Evolutionary conservation across 2,888 invertebrate genomes (phyloP).

Genomic region (Ellobium chinense): DNA sequence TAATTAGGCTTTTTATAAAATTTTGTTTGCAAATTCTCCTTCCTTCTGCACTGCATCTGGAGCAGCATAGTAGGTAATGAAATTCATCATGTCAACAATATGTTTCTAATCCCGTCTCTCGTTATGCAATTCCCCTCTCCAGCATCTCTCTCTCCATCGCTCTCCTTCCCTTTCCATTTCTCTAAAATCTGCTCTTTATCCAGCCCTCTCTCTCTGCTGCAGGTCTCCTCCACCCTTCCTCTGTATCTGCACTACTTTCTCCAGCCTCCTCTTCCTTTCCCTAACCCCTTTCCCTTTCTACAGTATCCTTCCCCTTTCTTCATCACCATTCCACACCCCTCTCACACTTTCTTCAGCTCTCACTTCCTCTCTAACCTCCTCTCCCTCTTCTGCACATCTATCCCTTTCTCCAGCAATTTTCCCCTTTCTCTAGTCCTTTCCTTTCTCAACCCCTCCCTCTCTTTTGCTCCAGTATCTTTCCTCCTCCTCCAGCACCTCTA

Average conservation of each 20-base stretch:
- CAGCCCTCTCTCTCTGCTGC: constrained; percentile 32
- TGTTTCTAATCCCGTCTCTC: too few relatives aligned
- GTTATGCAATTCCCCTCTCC: too few relatives aligned
- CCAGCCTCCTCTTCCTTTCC: background rate
- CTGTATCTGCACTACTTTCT: background rate
- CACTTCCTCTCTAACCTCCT: background rate
- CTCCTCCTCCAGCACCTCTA: too few relatives aligned
- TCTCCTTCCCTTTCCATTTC: too few relatives aligned
- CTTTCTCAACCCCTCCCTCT: constrained; percentile 20
- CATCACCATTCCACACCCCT: too few relatives aligned
- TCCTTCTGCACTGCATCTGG: too few relatives aligned
- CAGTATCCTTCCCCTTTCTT: background rate
- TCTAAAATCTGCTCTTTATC: constrained; percentile 26
- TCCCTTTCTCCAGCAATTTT: background rate
- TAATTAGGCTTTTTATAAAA: too few relatives aligned
- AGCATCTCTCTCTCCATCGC: too few relatives aligned
- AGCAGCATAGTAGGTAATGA: too few relatives aligned
- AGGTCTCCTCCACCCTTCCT: background rate
- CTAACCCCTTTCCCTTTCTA: background rate
- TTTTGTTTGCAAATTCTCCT: too few relatives aligned
- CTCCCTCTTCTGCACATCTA: background rate
- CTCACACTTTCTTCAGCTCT: constrained; percentile 6
- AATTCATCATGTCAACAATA: too few relatives aligned
- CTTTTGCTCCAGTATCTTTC: background rate
- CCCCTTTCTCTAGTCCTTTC: background rate